These are phyloP conservation scores for Paguma larvata DNA, from an alignment of 2,797 vertebrate genomes.

Conservation along the genomic window DNA sequence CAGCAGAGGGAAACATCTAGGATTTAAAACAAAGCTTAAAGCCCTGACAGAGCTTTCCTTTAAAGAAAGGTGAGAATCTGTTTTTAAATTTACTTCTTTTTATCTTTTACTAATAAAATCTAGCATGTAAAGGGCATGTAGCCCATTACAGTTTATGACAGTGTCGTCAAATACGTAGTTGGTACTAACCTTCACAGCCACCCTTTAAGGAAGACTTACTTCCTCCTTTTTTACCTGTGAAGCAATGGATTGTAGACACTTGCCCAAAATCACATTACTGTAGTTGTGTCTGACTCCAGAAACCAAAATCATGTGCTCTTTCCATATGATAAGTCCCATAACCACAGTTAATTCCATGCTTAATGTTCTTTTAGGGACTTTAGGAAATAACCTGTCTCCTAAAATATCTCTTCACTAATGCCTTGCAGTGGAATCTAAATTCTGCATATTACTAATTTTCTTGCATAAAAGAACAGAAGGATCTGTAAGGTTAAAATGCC, in stretches of 20 bases:
- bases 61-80: background rate
- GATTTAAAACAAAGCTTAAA: background rate
- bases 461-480: background rate
- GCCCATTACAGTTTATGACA: background rate
- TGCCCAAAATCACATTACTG: background rate
- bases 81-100: background rate
- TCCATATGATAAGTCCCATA: background rate
- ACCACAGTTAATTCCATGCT: background rate
- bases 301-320: background rate
- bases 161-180: background rate
- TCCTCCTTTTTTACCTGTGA: background rate
- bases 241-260: background rate
- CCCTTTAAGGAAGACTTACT: background rate
- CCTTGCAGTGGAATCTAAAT: background rate
- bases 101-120: background rate
- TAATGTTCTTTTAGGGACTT: background rate
- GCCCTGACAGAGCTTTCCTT: background rate
- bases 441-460: background rate
- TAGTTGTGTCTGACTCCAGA: background rate
- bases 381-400: background rate
- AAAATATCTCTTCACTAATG: background rate
- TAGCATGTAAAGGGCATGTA: background rate
- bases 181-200: background rate
- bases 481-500: background rate
- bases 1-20: background rate